These are phyloP conservation scores for Polyodon spathula DNA, from an alignment of 2,113 vertebrate species.

Conservation along the genomic window DNA sequence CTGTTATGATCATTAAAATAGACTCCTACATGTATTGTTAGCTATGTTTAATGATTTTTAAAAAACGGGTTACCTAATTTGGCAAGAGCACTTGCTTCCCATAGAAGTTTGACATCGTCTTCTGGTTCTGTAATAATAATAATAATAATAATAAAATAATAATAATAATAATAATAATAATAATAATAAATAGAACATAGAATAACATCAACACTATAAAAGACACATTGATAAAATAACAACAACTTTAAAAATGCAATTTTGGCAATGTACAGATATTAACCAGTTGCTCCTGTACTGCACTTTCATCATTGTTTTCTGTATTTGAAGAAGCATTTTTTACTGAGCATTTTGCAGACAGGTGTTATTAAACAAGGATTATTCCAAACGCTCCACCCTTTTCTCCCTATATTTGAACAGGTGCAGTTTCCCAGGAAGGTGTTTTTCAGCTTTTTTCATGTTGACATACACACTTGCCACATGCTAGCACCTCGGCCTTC, in stretches of 20 bases:
- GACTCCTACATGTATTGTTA: no score
- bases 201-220: no score
- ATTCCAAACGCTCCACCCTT: constrained; percentile 40
- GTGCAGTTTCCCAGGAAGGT: constrained; percentile 41
- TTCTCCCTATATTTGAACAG: constrained; percentile 33
- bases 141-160: constrained; percentile 21
- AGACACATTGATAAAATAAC: no score
- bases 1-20: no score
- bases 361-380: constrained; percentile 41
- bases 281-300: neutral
- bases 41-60: neutral
- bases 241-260: no score
- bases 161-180: no score
- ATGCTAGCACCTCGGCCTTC: constrained; percentile 24
- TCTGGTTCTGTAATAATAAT: constrained; percentile 42
- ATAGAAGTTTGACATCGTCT: constrained; percentile 41
- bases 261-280: constrained; percentile 32
- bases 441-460: constrained; percentile 35
- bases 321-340: constrained; percentile 14
- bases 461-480: constrained; percentile 27
- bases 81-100: constrained; percentile 55
- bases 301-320: neutral
- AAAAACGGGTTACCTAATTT: constrained; percentile 45
- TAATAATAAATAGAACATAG: no score
- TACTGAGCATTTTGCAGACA: constrained; percentile 32